A percentile compares a stretch with the other conserved stretches of the same genome.
Evolutionary conservation across 2,888 invertebrate species (phyloP).

Genomic region (Agrotis ipsilon): DNA sequence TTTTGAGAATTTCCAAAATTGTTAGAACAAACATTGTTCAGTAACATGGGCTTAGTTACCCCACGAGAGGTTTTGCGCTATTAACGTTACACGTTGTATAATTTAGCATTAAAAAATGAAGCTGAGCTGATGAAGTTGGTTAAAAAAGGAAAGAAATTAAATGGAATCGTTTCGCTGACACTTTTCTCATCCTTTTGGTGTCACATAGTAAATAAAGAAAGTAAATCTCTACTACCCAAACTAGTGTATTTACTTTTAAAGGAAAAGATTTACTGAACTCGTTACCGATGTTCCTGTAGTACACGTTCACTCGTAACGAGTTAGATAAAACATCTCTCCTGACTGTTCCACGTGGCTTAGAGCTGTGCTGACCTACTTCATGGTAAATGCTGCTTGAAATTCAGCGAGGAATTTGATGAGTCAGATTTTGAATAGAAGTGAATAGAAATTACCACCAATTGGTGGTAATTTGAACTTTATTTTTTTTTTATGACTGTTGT

Average conservation of each 20-base stretch:
- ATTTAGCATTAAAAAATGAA: too few relatives aligned
- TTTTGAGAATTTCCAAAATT: too few relatives aligned
- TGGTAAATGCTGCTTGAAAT: slow-evolving; percentile 12
- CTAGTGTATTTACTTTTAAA: slow-evolving; percentile 21
- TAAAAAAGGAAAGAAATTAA: too few relatives aligned
- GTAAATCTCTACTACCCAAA: slow-evolving; percentile 9
- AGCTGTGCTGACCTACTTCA: slow-evolving; percentile 50
- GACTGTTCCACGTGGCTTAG: slow-evolving; percentile 10
- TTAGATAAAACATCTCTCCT: slow-evolving; percentile 45
- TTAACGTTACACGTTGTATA: too few relatives aligned
- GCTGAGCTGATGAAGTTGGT: too few relatives aligned
- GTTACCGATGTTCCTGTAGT: slow-evolving; percentile 30
- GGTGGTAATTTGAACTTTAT: too few relatives aligned
- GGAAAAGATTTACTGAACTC: slow-evolving; percentile 49
- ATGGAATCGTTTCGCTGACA: background rate
- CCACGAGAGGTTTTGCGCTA: too few relatives aligned
- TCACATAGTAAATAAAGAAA: slow-evolving; percentile 18
- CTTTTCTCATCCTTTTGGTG: background rate
- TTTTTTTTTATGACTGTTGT: too few relatives aligned
- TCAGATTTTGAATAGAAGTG: background rate
- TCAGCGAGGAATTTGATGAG: background rate
- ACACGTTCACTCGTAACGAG: slow-evolving; percentile 35
- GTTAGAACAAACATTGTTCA: too few relatives aligned
- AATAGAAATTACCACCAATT: too few relatives aligned
- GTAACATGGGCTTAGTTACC: too few relatives aligned